Evolutionary conservation across 2,797 vertebrate genomes (phyloP).

Genomic region (Sebastes melanostomus): DNA sequence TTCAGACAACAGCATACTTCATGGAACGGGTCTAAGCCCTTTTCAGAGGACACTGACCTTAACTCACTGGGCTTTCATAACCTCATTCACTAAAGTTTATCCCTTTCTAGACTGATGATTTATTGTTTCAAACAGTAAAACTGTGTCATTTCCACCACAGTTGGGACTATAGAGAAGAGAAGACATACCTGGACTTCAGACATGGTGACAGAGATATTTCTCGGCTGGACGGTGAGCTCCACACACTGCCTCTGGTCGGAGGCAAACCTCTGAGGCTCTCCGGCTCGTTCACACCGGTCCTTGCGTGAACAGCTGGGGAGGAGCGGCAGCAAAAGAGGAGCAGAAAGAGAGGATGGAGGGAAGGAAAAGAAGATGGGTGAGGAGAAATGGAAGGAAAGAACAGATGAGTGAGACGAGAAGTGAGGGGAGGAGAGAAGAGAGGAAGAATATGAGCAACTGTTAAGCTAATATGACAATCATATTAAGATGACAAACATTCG

Average conservation of each 20-base stretch:
- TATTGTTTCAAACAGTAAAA: background rate
- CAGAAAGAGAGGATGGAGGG: background rate
- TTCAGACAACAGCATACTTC: background rate
- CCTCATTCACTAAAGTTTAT: background rate
- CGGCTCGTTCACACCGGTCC: slow-evolving; percentile 91
- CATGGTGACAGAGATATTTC: slow-evolving; percentile 96
- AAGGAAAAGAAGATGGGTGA: background rate
- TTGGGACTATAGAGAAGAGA: background rate
- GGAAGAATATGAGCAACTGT: slow-evolving; percentile 30
- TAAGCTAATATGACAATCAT: slow-evolving; percentile 53
- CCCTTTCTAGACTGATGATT: background rate
- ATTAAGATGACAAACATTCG: slow-evolving; percentile 70
- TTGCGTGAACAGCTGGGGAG: slow-evolving; percentile 91
- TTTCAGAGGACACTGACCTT: background rate
- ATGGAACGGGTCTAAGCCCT: background rate
- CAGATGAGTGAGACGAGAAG: slow-evolving; percentile 5
- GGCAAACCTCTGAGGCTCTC: slow-evolving; percentile 92
- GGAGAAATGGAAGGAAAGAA: background rate
- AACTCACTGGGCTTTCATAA: background rate
- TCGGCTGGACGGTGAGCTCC: slow-evolving; percentile 90
- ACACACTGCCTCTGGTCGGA: slow-evolving; percentile 91
- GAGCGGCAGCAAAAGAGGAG: background rate
- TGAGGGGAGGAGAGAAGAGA: slow-evolving; percentile 10
- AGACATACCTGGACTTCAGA: slow-evolving; percentile 91
- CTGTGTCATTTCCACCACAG: background rate